Base-by-base conservation (phyloP, 1,140 invertebrate genomes). In the Drosophila leontia region DNA sequence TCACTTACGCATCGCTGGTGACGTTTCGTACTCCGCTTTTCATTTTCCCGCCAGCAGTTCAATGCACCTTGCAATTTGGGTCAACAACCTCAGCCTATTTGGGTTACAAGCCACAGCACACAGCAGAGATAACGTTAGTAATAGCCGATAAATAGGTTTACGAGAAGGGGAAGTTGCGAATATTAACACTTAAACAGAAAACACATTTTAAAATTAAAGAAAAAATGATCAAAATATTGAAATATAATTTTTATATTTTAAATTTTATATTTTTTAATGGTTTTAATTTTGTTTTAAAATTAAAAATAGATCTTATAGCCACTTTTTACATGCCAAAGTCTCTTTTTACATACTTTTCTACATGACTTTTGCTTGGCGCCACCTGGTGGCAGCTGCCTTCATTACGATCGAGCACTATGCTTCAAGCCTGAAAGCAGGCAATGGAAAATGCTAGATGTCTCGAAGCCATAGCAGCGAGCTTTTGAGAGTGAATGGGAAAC, bases 31-130 rank as follows among this genome's bases (percentile, higher is more conserved):
- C 29, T 69, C 42, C 57, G 63, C 57, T 58, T 50, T 75, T 60
- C 29, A 34, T 51, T 51, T 47, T 67, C 64, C 58, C 23, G 68
- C 63, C 84, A 83, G 69, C 55, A 85, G 91, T 91, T 91, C 91
- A 92, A 75, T 85, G 91, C 86, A 91, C 91, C 78, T 81, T 82
- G 83, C 81, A 78, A 92, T 86, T 91, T 91, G 45, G 86, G 87
- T 85, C 91, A 92, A 91, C 90, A 91, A 91, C 91, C 91, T 85
- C 69, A 47, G 63, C 62, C 60, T 75, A 88, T 78, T 85, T 88
- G 67, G 87, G 84, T 82, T 80, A 85, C 50, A 69, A 35, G 47
- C 45, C 45, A 44, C 42, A 29, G 26, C 26, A 15, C 4, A 26
- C 39, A 55, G 42, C 11, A 48, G 34, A 11, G 34, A 53, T 34